Percentiles rank a stretch among this genome's conserved stretches.
phyloP scores from a whole-genome alignment of 23 tunicate genomes.

The Diplosoma virens region DNA sequence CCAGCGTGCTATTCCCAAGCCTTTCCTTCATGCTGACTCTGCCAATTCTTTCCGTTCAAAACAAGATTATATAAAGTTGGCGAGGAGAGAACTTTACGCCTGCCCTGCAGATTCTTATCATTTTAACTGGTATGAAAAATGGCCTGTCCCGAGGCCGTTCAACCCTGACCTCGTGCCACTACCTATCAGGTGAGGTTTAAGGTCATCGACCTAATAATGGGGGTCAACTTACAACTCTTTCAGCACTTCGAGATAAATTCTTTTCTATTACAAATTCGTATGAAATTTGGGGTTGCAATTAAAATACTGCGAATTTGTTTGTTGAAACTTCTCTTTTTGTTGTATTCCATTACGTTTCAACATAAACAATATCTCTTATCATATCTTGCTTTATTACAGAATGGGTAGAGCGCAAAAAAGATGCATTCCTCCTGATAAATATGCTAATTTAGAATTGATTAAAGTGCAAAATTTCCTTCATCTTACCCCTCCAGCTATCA shows the following conservation, averaged over 20 bases:
- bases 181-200: slow-evolving; percentile 47
- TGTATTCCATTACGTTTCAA: not conserved
- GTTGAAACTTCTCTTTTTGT: not conserved
- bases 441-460: slow-evolving; percentile 55
- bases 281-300: not conserved
- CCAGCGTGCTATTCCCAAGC: not conserved
- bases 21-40: not conserved
- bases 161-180: slow-evolving; percentile 51
- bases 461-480: slow-evolving; percentile 94
- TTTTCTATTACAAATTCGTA: too few relatives aligned
- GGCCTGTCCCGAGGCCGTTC: slow-evolving; percentile 61
- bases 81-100: not conserved
- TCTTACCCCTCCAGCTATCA: slow-evolving; percentile 76
- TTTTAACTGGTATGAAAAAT: slow-evolving; percentile 44
- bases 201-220: too few relatives aligned
- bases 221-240: too few relatives aligned
- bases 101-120: not conserved
- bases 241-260: too few relatives aligned
- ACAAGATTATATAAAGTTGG: not conserved
- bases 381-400: slow-evolving; percentile 28
- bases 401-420: slow-evolving; percentile 62
- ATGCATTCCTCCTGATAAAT: slow-evolving; percentile 62
- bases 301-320: not conserved
- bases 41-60: not conserved
- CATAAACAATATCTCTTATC: not conserved